Evolutionary conservation across 37 sponge, comb jelly and placozoan species (phyloP).

Genomic region (Diacarnus erythraeanus): DNA sequence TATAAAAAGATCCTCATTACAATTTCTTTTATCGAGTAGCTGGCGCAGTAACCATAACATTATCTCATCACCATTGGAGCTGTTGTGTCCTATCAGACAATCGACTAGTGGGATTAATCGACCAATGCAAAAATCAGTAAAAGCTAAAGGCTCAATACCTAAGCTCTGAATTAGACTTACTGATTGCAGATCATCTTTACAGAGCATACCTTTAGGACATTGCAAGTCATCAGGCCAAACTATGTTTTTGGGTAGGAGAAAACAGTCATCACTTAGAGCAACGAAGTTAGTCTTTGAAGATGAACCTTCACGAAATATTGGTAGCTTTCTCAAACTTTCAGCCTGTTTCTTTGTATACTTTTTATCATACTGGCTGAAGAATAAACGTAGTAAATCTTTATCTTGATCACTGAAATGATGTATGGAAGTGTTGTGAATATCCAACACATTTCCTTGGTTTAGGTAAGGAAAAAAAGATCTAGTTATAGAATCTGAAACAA

Average conservation of each 20-base stretch:
- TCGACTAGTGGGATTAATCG: constrained; percentile 30
- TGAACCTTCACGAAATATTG: constrained; percentile 47
- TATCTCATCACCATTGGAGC: constrained; percentile 21
- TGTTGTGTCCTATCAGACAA: not conserved
- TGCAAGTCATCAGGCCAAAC: too few relatives aligned
- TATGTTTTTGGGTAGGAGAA: too few relatives aligned
- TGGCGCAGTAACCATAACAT: constrained; percentile 34
- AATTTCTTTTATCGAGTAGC: too few relatives aligned
- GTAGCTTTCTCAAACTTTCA: constrained; percentile 7
- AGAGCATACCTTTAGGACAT: too few relatives aligned
- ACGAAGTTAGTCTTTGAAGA: not conserved
- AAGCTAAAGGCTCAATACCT: constrained; percentile 1
- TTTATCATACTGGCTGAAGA: not conserved
- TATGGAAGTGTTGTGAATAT: constrained; percentile 1
- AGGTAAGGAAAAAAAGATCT: not conserved
- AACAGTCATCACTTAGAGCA: constrained; percentile 7
- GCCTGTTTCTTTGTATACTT: not conserved
- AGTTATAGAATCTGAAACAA: not conserved
- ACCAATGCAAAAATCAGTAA: constrained; percentile 17
- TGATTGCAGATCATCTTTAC: not conserved
- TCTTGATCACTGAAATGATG: not conserved
- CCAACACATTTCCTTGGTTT: not conserved
- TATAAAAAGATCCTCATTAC: too few relatives aligned
- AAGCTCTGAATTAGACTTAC: constrained; percentile 5
- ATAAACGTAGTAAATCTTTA: not conserved